These are phyloP conservation scores for Athrips mouffetella DNA, from an alignment of 2,888 invertebrate genomes.

Conservation along the genomic window DNA sequence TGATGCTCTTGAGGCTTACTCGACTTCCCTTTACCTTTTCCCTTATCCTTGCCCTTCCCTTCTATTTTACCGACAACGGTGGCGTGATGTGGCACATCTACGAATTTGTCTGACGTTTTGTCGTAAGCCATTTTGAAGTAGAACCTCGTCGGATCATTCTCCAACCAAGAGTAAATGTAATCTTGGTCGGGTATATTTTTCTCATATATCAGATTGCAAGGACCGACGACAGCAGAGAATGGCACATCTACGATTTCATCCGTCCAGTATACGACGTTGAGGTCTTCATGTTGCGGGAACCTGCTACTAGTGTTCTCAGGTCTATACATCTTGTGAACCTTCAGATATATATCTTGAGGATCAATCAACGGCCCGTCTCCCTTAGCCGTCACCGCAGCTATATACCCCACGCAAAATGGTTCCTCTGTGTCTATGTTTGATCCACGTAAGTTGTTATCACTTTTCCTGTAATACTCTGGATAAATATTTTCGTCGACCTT, in stretches of 20 bases:
- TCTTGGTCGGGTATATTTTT: conserved; percentile 77
- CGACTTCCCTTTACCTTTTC: conserved; percentile 82
- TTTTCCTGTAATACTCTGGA: conserved; percentile 89
- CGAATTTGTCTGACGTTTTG: conserved; percentile 69
- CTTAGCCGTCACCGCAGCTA: conserved; percentile 79
- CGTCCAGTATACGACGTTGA: conserved; percentile 88
- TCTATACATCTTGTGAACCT: conserved; percentile 84
- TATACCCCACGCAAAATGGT: conserved; percentile 86
- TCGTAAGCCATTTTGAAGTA: conserved; percentile 86
- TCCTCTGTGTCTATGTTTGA: conserved; percentile 85
- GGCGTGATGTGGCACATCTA: conserved; percentile 80
- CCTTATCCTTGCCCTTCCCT: conserved; percentile 80
- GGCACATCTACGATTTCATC: conserved; percentile 82
- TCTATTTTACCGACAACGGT: conserved; percentile 77
- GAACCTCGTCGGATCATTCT: conserved; percentile 82
- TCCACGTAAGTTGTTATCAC: conserved; percentile 82
- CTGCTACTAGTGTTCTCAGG: conserved; percentile 86
- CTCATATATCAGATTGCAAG: conserved; percentile 82
- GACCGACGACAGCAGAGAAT: conserved; percentile 81
- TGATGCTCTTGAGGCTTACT: conserved; percentile 48
- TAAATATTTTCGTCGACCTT: conserved; percentile 85
- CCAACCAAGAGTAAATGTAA: conserved; percentile 78
- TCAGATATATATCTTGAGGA: conserved; percentile 80
- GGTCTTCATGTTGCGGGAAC: conserved; percentile 80
- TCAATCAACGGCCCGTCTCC: conserved; percentile 72